A percentile compares a stretch with the other conserved stretches of the same genome.
Evolutionary conservation across 2,113 vertebrate genomes (phyloP).

Genomic region (Poeciliopsis occidentalis): DNA sequence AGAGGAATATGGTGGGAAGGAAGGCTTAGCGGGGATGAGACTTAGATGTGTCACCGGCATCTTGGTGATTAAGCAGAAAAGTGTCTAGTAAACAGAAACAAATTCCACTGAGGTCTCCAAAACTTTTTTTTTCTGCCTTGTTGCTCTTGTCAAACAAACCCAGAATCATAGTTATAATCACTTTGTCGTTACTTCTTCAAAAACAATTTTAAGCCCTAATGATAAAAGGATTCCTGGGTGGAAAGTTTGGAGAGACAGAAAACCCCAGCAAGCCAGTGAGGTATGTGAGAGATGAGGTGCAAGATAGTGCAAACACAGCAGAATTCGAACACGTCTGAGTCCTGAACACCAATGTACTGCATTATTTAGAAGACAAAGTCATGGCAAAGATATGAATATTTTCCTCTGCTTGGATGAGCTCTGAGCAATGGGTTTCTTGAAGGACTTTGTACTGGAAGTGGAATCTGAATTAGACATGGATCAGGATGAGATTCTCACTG

Average conservation of each 20-base stretch:
- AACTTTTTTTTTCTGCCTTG: constrained; percentile 50
- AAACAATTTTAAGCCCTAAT: constrained; percentile 3
- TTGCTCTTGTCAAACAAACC: constrained; percentile 35
- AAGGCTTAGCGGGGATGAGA: constrained; percentile 28
- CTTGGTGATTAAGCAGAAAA: constrained; percentile 62
- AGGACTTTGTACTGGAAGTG: background rate
- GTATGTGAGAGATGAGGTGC: constrained; percentile 51
- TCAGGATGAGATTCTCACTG: background rate
- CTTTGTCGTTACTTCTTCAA: constrained; percentile 8
- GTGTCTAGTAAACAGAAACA: constrained; percentile 44
- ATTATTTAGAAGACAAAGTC: constrained; percentile 79
- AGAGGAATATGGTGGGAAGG: constrained; percentile 10
- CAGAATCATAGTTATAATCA: background rate
- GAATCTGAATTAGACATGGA: background rate
- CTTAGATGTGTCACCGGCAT: constrained; percentile 53
- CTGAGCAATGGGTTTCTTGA: constrained; percentile 36
- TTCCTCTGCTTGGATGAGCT: constrained; percentile 61
- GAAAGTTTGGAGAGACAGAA: constrained; percentile 52
- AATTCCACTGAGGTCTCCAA: constrained; percentile 54
- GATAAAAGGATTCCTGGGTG: constrained; percentile 38
- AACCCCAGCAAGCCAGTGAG: constrained; percentile 47
- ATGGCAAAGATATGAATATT: constrained; percentile 74
- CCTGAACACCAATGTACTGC: constrained; percentile 71
- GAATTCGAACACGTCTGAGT: constrained; percentile 63
- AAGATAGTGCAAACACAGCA: constrained; percentile 66